Conservation (phyloP, 2,888 invertebrate genomes). For the Thereva nobilitata region DNA sequence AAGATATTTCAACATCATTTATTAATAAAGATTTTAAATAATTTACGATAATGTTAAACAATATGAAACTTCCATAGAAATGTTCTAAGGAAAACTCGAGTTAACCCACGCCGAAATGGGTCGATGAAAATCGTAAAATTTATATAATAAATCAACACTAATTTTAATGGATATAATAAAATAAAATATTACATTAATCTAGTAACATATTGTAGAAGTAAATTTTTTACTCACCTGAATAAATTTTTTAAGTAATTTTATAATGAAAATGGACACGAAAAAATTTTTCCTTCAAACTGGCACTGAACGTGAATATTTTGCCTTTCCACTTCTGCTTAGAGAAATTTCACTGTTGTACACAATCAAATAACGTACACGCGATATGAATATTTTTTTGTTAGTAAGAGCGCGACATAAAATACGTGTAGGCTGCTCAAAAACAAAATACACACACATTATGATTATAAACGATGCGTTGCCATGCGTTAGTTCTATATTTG, state of each 20-base stretch:
- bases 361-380: slow-evolving; percentile 15
- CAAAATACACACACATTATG: slow-evolving; percentile 7
- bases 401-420: background rate
- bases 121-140: slow-evolving; percentile 50
- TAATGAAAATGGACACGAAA: slow-evolving; percentile 47
- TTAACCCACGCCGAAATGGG: slow-evolving; percentile 50
- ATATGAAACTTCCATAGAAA: slow-evolving; percentile 37
- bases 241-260: slow-evolving; percentile 49
- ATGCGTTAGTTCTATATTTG: background rate
- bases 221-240: slow-evolving; percentile 52
- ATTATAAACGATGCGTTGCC: background rate
- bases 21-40: slow-evolving; percentile 9
- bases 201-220: slow-evolving; percentile 49
- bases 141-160: slow-evolving; percentile 52
- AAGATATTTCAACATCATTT: slow-evolving; percentile 24
- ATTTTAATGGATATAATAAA: slow-evolving; percentile 45
- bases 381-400: slow-evolving; percentile 5
- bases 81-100: slow-evolving; percentile 38
- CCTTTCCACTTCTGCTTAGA: slow-evolving; percentile 22
- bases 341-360: slow-evolving; percentile 29
- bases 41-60: background rate
- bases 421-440: background rate
- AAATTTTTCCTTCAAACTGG: slow-evolving; percentile 39
- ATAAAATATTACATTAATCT: slow-evolving; percentile 45
- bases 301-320: slow-evolving; percentile 31